Conservation (phyloP, 2,797 vertebrate species). For the Allobates femoralis region DNA sequence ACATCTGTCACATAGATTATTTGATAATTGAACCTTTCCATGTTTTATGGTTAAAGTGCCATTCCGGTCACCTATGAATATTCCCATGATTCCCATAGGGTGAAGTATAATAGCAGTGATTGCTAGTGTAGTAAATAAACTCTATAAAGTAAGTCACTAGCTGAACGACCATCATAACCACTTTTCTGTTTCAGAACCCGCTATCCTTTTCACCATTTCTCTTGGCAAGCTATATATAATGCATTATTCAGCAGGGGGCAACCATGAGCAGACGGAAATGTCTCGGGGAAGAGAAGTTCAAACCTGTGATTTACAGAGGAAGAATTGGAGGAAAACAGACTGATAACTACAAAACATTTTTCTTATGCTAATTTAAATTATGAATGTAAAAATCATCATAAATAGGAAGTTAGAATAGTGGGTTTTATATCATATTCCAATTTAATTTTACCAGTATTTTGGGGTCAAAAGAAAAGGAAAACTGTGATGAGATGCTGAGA, state of each 20-base stretch:
- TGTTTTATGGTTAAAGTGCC: neutral
- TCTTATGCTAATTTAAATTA: too few species aligned
- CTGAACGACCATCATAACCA: neutral
- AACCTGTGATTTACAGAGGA: neutral
- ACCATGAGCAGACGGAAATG: neutral
- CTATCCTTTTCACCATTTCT: neutral
- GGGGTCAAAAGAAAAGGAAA: neutral
- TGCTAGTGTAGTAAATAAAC: neutral
- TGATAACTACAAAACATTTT: neutral
- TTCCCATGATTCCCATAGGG: neutral
- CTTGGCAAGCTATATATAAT: neutral
- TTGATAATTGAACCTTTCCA: neutral
- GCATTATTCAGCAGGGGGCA: neutral
- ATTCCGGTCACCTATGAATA: neutral
- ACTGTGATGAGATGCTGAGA: neutral
- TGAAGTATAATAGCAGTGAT: neutral
- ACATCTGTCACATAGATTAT: slow-evolving; percentile 17
- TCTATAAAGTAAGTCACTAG: neutral
- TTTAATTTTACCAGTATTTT: neutral
- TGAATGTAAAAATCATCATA: too few species aligned
- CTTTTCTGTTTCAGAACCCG: neutral
- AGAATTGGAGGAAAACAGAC: neutral
- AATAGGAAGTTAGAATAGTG: too few species aligned
- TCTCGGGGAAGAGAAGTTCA: neutral
- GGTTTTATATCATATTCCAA: neutral